These are phyloP conservation scores for Phainopepla nitens DNA, from an alignment of 2,113 vertebrate species.

Conservation along the genomic window DNA sequence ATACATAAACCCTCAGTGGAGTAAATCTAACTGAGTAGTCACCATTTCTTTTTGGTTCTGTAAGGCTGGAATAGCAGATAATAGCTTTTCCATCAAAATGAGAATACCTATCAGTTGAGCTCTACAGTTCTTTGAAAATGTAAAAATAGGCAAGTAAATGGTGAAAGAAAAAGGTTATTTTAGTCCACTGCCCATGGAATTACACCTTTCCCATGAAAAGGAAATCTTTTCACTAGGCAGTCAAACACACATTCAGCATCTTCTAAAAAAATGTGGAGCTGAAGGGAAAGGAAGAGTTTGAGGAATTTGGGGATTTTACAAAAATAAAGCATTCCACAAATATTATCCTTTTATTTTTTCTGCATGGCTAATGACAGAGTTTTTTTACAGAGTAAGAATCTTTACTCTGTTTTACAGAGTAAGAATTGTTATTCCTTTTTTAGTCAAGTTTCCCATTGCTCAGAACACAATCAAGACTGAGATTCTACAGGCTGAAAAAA, in stretches of 20 bases:
- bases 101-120: neutral
- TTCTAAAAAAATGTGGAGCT: neutral
- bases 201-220: neutral
- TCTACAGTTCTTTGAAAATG: neutral
- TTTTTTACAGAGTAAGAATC: neutral
- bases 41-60: neutral
- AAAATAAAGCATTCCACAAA: neutral
- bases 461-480: neutral
- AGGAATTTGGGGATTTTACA: neutral
- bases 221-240: neutral
- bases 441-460: neutral
- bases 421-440: neutral
- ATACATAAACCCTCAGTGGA: neutral
- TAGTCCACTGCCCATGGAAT: neutral
- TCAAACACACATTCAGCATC: neutral
- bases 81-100: neutral
- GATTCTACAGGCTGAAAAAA: neutral
- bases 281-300: neutral
- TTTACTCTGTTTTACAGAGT: neutral
- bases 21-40: neutral
- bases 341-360: neutral
- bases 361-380: neutral
- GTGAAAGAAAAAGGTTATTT: neutral
- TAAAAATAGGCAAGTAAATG: neutral
- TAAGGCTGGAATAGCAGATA: neutral